Base-by-base conservation (phyloP, 1,140 invertebrate species). In the Aphelenchoides besseyi region DNA sequence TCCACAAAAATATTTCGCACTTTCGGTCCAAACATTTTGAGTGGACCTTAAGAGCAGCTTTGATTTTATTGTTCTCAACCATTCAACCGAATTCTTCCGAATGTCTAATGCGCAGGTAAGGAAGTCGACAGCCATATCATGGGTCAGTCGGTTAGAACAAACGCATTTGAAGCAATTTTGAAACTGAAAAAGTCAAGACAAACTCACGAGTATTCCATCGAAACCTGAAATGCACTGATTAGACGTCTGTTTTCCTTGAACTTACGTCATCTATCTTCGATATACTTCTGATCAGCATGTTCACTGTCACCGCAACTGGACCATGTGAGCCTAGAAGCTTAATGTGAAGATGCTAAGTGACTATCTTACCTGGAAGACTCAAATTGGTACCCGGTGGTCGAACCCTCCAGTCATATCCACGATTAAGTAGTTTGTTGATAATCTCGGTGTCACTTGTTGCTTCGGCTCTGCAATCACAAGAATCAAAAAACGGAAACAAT, bases 231-330 rank as follows among this genome's bases (percentile, higher is more conserved):
- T 48, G 12, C 41, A 48, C 12, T 12, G 41, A 48, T 48, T 48
- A 48, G 12, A 16, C 23, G 12, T 16, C 12, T 48, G 41, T 48
- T 16, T 48, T 48, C 12, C 12, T 48, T 12, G 41, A 48, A 89
- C 93, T 93, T 88, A 94, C 94, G 91, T 96, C 93, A 88, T 94
- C 91, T 89, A 95, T 95, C 91, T 94, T 94, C 89, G 92, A 94
- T 89, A 96, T 95, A 88, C 92, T 94, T 82, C 93, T 90, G 77
- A 96, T 90, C 87, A 90, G 92, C 88, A 95, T 90, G 91, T 95
- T 95, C 88, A 95, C 92, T 33, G 59, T 30, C 0, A 86, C 84
- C 28, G 83, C 72, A 35, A 85, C 85, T 9, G 86, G 88, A 86
- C 91, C 90, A 87, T 86, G 75, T 81, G 83, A 63, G 54, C 71